Evolutionary conservation across 2,888 invertebrate genomes (phyloP).

Genomic region (Erebia ligea): DNA sequence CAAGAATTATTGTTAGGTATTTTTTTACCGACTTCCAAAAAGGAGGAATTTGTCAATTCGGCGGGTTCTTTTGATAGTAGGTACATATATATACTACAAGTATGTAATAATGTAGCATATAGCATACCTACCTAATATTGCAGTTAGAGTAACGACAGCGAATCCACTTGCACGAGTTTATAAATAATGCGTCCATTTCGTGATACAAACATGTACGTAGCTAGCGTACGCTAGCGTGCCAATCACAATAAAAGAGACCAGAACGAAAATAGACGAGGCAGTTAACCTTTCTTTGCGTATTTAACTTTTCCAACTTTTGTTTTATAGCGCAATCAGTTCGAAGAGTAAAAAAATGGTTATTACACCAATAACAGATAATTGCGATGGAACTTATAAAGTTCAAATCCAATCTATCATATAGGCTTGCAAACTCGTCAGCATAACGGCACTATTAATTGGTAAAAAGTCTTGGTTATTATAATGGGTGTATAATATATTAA

Average conservation of each 20-base stretch:
- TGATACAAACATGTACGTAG: constrained; percentile 2
- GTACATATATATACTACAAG: too few relatives aligned
- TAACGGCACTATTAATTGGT: not conserved
- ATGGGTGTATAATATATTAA: not conserved
- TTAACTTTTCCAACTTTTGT: constrained; percentile 39
- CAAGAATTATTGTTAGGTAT: too few relatives aligned
- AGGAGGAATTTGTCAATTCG: too few relatives aligned
- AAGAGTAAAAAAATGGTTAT: constrained; percentile 38
- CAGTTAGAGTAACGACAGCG: not conserved
- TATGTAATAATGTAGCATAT: too few relatives aligned
- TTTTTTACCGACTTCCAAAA: too few relatives aligned
- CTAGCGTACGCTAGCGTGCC: constrained; percentile 27
- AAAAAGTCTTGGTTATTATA: not conserved
- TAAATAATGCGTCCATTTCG: constrained; percentile 9
- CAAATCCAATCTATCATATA: not conserved
- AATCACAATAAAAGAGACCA: constrained; percentile 32
- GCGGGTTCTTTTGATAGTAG: too few relatives aligned
- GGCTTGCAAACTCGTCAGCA: not conserved
- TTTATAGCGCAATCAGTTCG: constrained; percentile 31
- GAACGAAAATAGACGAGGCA: constrained; percentile 34
- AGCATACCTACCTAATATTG: not conserved
- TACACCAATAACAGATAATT: constrained; percentile 34
- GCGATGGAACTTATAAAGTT: not conserved
- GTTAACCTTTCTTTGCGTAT: constrained; percentile 38
- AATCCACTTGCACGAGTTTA: not conserved